phyloP scores from a whole-genome alignment of 1,140 invertebrate genomes.

The Linepithema humile region DNA sequence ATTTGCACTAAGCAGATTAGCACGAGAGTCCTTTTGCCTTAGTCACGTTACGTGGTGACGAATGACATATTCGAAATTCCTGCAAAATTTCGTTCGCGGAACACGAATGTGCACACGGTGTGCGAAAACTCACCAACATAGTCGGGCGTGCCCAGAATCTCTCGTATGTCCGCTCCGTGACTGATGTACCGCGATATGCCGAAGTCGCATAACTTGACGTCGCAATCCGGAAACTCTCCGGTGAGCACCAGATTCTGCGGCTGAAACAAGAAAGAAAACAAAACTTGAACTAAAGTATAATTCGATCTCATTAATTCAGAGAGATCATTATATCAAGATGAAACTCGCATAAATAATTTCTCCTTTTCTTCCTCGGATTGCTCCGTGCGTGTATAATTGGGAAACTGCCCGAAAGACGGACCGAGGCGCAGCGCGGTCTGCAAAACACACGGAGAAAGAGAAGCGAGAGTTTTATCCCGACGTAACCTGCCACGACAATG shows the following conservation, averaged over 20 bases:
- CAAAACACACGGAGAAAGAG: neutral
- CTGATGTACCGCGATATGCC: constrained; percentile 96
- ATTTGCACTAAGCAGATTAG: neutral
- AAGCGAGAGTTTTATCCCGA: neutral
- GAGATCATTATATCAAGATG: neutral
- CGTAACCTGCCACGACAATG: constrained; percentile 27
- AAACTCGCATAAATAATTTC: neutral
- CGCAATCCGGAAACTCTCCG: constrained; percentile 88
- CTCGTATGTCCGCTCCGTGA: constrained; percentile 94
- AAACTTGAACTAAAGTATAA: neutral
- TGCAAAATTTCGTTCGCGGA: neutral
- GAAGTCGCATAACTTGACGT: constrained; percentile 97
- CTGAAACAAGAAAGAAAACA: constrained; percentile 82
- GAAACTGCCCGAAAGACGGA: neutral
- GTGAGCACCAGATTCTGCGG: constrained; percentile 97
- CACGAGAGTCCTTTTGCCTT: neutral
- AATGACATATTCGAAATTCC: neutral
- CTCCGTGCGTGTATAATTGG: neutral
- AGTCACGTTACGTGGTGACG: neutral
- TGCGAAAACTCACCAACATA: constrained; percentile 91
- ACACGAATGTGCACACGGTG: neutral
- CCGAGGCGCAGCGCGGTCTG: neutral
- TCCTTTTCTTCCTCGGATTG: neutral
- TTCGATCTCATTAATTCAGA: neutral
- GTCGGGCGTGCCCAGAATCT: constrained; percentile 97